phyloP scores from a whole-genome alignment of 2,888 invertebrate species.

The Erebia ligea region DNA sequence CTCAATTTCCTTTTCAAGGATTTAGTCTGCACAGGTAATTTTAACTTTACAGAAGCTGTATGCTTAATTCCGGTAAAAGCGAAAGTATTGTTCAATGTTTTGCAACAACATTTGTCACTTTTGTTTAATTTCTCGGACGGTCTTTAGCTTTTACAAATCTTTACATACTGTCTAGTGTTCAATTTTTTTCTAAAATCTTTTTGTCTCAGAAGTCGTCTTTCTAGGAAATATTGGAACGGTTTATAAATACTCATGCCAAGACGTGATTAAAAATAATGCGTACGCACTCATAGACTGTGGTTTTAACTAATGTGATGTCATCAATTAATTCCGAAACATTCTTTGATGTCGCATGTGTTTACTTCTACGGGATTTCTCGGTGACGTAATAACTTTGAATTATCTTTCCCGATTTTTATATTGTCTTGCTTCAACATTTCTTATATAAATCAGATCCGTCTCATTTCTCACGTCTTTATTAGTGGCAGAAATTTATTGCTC shows the following conservation, averaged over 20 bases:
- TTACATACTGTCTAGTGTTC: slow-evolving; percentile 1
- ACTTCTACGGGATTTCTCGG: slow-evolving; percentile 21
- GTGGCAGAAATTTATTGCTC: slow-evolving; percentile 16
- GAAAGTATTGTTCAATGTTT: slow-evolving; percentile 6
- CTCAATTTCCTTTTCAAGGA: neutral
- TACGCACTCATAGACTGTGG: slow-evolving; percentile 40
- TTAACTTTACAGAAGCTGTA: neutral
- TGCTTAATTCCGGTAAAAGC: slow-evolving; percentile 10
- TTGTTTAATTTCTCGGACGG: slow-evolving; percentile 18
- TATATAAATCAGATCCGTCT: slow-evolving; percentile 26
- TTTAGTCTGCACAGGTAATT: neutral
- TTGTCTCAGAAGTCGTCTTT: slow-evolving; percentile 10
- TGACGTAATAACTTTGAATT: slow-evolving; percentile 34
- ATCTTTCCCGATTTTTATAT: slow-evolving; percentile 34
- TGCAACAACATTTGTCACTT: slow-evolving; percentile 5
- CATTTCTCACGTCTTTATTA: slow-evolving; percentile 25
- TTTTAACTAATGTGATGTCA: slow-evolving; percentile 55
- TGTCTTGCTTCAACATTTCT: slow-evolving; percentile 25
- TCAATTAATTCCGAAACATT: slow-evolving; percentile 53
- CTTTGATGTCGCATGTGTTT: slow-evolving; percentile 59
- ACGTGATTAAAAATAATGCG: slow-evolving; percentile 29
- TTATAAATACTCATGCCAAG: slow-evolving; percentile 21
- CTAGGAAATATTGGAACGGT: slow-evolving; percentile 30
- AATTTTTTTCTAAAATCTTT: slow-evolving; percentile 8
- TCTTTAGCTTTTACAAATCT: slow-evolving; percentile 2